These are phyloP conservation scores for Rhinella marina DNA, from an alignment of 2,797 vertebrate species.

Conservation along the genomic window DNA sequence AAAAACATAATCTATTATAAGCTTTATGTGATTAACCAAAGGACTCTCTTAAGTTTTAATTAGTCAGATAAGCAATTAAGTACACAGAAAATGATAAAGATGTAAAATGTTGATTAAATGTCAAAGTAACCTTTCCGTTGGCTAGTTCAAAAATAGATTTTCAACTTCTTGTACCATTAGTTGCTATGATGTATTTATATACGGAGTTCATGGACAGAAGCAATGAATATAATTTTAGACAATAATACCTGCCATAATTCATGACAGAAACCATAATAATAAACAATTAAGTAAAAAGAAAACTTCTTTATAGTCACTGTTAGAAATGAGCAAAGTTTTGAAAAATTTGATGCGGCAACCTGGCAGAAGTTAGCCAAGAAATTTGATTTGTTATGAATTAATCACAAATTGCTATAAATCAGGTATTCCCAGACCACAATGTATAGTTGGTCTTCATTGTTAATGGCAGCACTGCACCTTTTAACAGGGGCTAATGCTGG, in stretches of 20 bases:
- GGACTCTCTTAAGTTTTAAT: slow-evolving; percentile 58
- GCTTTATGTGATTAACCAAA: slow-evolving; percentile 58
- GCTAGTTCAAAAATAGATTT: slow-evolving; percentile 56
- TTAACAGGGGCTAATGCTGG: too few relatives aligned
- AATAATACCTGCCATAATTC: slow-evolving; percentile 15
- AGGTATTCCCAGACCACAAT: too few relatives aligned
- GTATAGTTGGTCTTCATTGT: too few relatives aligned
- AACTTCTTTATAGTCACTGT: neutral
- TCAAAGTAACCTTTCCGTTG: slow-evolving; percentile 62
- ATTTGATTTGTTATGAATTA: too few relatives aligned
- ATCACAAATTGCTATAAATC: too few relatives aligned
- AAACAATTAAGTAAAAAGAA: neutral
- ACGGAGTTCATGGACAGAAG: slow-evolving; percentile 22
- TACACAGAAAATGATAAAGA: slow-evolving; percentile 54
- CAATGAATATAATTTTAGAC: neutral
- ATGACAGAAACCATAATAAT: slow-evolving; percentile 5
- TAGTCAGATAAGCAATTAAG: slow-evolving; percentile 59
- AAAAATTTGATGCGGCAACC: too few relatives aligned
- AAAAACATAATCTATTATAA: slow-evolving; percentile 56
- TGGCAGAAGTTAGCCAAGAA: too few relatives aligned
- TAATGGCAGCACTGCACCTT: too few relatives aligned
- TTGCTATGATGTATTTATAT: slow-evolving; percentile 45
- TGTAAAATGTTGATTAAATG: slow-evolving; percentile 61
- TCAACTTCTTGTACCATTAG: slow-evolving; percentile 30
- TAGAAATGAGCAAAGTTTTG: too few relatives aligned